These are phyloP conservation scores for Lepidocyrtinus sp. DNA, from an alignment of 2,888 invertebrate genomes.

Conservation along the genomic window DNA sequence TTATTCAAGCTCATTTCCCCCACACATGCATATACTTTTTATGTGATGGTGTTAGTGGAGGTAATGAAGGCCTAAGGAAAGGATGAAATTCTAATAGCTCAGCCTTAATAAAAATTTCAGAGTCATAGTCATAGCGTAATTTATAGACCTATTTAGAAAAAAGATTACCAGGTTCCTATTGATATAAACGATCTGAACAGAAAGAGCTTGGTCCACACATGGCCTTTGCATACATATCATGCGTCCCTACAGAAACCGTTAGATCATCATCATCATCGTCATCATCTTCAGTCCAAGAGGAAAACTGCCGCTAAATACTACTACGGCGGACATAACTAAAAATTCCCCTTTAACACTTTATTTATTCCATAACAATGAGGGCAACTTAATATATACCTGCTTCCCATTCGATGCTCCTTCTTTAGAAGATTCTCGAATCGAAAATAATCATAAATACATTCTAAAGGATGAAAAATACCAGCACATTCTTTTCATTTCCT, in stretches of 20 bases:
- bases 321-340: not conserved
- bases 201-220: not conserved
- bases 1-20: no score
- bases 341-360: not conserved
- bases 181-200: not conserved
- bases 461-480: not conserved
- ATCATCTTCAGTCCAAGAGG: no score
- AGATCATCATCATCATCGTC: slow-evolving; percentile 41
- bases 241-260: slow-evolving; percentile 43
- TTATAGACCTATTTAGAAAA: not conserved
- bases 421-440: no score
- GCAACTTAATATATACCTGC: no score
- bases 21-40: no score
- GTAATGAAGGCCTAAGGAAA: not conserved
- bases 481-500: slow-evolving; percentile 22
- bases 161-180: not conserved
- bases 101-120: slow-evolving; percentile 25
- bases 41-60: not conserved
- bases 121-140: slow-evolving; percentile 36
- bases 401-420: no score
- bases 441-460: no score
- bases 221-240: not conserved
- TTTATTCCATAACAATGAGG: slow-evolving; percentile 24
- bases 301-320: not conserved
- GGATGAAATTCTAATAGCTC: not conserved